Base-by-base conservation (phyloP, 1,140 invertebrate species). In the Bombus vancouverensis region DNA sequence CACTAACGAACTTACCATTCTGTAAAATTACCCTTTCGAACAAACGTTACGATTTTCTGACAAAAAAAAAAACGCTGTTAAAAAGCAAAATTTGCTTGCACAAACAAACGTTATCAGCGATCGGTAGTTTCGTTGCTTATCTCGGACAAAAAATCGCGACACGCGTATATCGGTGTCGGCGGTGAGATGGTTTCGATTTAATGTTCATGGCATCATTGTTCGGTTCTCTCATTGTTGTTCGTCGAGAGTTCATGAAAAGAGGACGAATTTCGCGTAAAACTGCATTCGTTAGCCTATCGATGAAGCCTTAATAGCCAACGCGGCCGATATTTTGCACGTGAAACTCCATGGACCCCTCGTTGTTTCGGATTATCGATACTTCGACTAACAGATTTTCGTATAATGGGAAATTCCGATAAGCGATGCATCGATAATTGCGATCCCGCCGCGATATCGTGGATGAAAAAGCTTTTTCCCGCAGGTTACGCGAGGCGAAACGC, bases 301-400 rank as follows among this genome's bases (percentile, higher is more conserved):
- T 68, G 59, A 47, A 47, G 44, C 42, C 28, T 57, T 76, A 83
- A 83, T 68, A 42, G 73, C 59, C 10, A 8, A 28, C 28, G 28
- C 34, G 53, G 66, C 25, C 18, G 53, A 76, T 76, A 76, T 62
- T 53, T 53, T 53, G 47, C 47, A 22, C 37, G 5, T 18, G 15
- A 22, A 53, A 62, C 57, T 62, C 2, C 18, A 18, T 5, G 25
- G 18, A n/a, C 28, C 25, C 25, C 1, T 53, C 28, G 34, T n/a
- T 39, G 78, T 71, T 81, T 25, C 34, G 34, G 44, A 71, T 71
- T 81, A 81, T 72, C 79, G 79, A 81, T 71, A 81, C 66, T 32
- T 57, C 44, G 44, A 6, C 66, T 53, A 80, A 80, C 44, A 53
- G 78, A 53, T 70, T 80, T 80, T 44, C 65, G 47, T 39, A 59